Evolutionary conservation across 2,888 invertebrate species (phyloP).

Genomic region (Phymatocera aterrima): DNA sequence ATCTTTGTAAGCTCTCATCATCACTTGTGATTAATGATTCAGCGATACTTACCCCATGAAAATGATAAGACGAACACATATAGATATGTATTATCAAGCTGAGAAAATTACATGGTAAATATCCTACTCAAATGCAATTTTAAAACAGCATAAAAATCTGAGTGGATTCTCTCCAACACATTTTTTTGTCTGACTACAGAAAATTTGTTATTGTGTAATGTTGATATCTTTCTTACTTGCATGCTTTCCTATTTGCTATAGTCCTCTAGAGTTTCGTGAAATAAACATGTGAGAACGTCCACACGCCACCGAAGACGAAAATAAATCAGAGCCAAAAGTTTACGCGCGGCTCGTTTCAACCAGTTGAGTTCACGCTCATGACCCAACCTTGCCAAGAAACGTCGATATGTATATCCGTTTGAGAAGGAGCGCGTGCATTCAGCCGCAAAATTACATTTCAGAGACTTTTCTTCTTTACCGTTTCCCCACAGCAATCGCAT

Average conservation of each 20-base stretch:
- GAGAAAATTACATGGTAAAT: background rate
- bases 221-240: background rate
- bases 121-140: too few species aligned
- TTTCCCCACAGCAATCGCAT: background rate
- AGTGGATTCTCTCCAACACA: too few species aligned
- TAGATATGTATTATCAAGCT: background rate
- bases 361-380: background rate
- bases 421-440: background rate
- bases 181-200: too few species aligned
- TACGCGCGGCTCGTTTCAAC: background rate
- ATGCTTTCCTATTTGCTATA: background rate
- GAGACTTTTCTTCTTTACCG: background rate
- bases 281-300: background rate
- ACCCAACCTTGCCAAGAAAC: conserved; percentile 2
- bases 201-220: background rate
- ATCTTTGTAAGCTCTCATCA: background rate
- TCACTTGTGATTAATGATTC: background rate
- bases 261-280: background rate
- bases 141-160: too few species aligned
- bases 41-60: background rate
- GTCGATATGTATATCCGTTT: conserved; percentile 17
- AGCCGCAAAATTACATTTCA: conserved; percentile 3
- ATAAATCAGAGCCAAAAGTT: conserved; percentile 7
- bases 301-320: background rate
- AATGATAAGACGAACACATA: background rate